Evolutionary conservation across 2,888 invertebrate species (phyloP).

Genomic region (Mythimna vitellina): DNA sequence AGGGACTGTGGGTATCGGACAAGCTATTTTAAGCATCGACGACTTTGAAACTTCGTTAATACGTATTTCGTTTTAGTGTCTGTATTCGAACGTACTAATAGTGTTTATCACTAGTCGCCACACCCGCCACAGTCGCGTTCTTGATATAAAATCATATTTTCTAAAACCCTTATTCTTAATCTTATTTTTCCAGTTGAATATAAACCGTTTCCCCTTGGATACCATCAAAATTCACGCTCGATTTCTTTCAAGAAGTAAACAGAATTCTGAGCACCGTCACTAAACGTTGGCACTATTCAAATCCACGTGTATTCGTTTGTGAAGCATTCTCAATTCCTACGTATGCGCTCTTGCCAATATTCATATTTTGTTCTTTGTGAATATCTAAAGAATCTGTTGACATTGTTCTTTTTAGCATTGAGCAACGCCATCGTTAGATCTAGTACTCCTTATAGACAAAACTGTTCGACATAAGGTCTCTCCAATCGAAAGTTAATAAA

Average conservation of each 20-base stretch:
- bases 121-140: too few species aligned
- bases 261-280: conserved; percentile 31
- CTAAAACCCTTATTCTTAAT: not conserved
- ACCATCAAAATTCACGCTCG: conserved; percentile 14
- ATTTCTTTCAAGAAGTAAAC: conserved; percentile 30
- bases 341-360: conserved; percentile 38
- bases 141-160: not conserved
- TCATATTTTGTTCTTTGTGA: conserved; percentile 12
- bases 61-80: not conserved
- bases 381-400: not conserved
- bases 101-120: not conserved
- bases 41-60: not conserved
- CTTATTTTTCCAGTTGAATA: too few species aligned
- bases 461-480: not conserved
- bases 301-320: conserved; percentile 42
- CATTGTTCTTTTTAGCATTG: not conserved
- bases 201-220: not conserved
- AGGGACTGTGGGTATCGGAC: not conserved
- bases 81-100: not conserved
- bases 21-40: not conserved
- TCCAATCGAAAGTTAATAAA: not conserved
- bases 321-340: conserved; percentile 22
- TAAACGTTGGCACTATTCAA: conserved; percentile 46
- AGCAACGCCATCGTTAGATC: too few species aligned
- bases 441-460: not conserved